phyloP scores from a whole-genome alignment of 1,140 invertebrate species.

The Acromyrmex heyeri region DNA sequence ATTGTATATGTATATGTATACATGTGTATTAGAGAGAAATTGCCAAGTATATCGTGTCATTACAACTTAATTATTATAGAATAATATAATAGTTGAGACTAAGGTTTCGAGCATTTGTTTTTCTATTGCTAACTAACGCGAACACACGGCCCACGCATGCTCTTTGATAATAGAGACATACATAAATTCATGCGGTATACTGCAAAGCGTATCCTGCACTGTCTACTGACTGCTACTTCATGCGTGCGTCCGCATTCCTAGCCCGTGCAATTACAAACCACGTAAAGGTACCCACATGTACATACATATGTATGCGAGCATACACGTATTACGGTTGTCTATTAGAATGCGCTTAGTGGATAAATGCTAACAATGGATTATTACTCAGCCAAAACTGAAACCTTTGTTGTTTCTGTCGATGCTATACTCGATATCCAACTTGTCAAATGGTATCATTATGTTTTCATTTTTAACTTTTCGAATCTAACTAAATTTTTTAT shows the following conservation, averaged over 20 bases:
- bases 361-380: slow-evolving; percentile 70
- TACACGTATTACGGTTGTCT: slow-evolving; percentile 73
- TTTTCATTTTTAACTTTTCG: slow-evolving; percentile 22
- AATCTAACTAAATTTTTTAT: slow-evolving; percentile 17
- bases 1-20: too few relatives aligned
- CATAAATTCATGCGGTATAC: slow-evolving; percentile 51
- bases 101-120: slow-evolving; percentile 47
- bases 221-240: slow-evolving; percentile 77
- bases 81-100: not conserved
- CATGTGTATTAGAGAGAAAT: not conserved
- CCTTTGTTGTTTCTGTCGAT: slow-evolving; percentile 63
- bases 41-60: not conserved
- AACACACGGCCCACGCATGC: slow-evolving; percentile 7
- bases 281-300: slow-evolving; percentile 21
- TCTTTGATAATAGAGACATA: slow-evolving; percentile 54
- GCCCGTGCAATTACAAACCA: slow-evolving; percentile 78
- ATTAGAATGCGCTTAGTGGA: slow-evolving; percentile 76
- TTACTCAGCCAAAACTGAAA: slow-evolving; percentile 75
- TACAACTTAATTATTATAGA: not conserved
- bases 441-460: not conserved
- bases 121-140: slow-evolving; percentile 61
- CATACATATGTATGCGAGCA: not conserved
- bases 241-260: slow-evolving; percentile 82
- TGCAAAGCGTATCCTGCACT: slow-evolving; percentile 66
- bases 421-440: slow-evolving; percentile 8